These are phyloP conservation scores for Atethmia centrago DNA, from an alignment of 2,888 invertebrate genomes.

Conservation along the genomic window DNA sequence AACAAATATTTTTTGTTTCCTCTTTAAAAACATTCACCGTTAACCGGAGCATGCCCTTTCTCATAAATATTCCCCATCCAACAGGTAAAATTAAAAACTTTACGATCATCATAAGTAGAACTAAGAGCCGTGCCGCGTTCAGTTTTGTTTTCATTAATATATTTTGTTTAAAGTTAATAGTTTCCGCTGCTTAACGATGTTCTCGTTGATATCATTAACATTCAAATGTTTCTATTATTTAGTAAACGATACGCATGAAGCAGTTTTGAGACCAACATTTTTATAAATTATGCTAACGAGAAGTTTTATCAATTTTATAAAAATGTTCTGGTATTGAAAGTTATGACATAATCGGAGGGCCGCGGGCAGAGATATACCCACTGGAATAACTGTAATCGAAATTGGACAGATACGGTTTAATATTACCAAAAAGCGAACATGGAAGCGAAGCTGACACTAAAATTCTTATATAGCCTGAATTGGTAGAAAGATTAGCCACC, in stretches of 20 bases:
- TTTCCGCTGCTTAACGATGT: conserved; percentile 67
- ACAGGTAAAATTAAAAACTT: conserved; percentile 60
- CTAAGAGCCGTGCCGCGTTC: conserved; percentile 47
- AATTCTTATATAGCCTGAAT: not conserved
- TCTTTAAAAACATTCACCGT: conserved; percentile 23
- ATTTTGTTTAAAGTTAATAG: conserved; percentile 66
- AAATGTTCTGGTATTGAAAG: conserved; percentile 36
- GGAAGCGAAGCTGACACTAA: not conserved
- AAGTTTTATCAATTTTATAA: conserved; percentile 42
- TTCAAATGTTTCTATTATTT: conserved; percentile 69
- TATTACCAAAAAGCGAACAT: conserved; percentile 17
- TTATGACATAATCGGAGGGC: conserved; percentile 43
- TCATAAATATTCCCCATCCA: conserved; percentile 57
- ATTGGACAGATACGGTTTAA: conserved; percentile 22
- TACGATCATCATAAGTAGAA: conserved; percentile 56
- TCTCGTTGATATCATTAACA: conserved; percentile 65
- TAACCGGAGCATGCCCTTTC: conserved; percentile 38
- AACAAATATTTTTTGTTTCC: conserved; percentile 24
- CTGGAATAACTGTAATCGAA: conserved; percentile 40
- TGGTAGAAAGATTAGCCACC: not conserved
- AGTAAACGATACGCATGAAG: conserved; percentile 55
- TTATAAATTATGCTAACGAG: conserved; percentile 57
- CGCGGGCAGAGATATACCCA: conserved; percentile 26
- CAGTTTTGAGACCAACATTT: conserved; percentile 48
- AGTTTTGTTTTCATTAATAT: conserved; percentile 66